Evolutionary conservation across 2,797 vertebrate species (phyloP).

Genomic region (Platalea minor): DNA sequence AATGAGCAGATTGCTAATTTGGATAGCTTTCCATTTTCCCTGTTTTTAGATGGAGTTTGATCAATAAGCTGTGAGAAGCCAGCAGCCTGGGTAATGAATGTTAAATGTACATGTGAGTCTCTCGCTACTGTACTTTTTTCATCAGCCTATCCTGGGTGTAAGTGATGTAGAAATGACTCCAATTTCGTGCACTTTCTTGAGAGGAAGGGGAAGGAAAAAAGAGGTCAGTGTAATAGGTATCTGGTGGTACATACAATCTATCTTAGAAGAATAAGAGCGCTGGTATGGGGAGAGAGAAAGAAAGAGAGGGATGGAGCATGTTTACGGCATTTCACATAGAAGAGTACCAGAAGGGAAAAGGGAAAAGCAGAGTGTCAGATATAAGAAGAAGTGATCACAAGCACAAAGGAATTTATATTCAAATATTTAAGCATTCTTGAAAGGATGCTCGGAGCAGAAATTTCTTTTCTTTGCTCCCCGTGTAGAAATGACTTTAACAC

Average conservation of each 20-base stretch:
- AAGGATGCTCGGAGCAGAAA: conserved; percentile 80
- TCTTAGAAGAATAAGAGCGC: not conserved
- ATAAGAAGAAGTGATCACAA: conserved; percentile 74
- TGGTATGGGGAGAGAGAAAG: not conserved
- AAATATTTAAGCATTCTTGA: conserved; percentile 85
- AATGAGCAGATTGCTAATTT: conserved; percentile 61
- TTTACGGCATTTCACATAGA: conserved; percentile 31
- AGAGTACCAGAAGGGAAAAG: conserved; percentile 50
- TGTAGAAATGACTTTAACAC: conserved; percentile 82
- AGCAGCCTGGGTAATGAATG: conserved; percentile 38
- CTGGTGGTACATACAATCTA: not conserved
- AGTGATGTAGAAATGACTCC: not conserved
- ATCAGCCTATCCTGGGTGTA: not conserved
- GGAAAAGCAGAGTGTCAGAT: conserved; percentile 65
- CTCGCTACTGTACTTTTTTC: conserved; percentile 22
- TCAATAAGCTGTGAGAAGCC: conserved; percentile 39
- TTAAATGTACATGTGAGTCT: conserved; percentile 25
- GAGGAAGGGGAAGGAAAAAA: conserved; percentile 10
- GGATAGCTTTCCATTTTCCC: conserved; percentile 57
- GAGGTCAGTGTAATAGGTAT: not conserved
- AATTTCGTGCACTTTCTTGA: conserved; percentile 31
- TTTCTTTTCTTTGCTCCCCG: conserved; percentile 79
- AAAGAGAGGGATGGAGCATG: not conserved
- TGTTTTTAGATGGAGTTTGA: conserved; percentile 29
- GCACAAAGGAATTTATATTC: conserved; percentile 81